Conservation (phyloP, 2,113 vertebrate genomes). For the Myocastor coypus region DNA sequence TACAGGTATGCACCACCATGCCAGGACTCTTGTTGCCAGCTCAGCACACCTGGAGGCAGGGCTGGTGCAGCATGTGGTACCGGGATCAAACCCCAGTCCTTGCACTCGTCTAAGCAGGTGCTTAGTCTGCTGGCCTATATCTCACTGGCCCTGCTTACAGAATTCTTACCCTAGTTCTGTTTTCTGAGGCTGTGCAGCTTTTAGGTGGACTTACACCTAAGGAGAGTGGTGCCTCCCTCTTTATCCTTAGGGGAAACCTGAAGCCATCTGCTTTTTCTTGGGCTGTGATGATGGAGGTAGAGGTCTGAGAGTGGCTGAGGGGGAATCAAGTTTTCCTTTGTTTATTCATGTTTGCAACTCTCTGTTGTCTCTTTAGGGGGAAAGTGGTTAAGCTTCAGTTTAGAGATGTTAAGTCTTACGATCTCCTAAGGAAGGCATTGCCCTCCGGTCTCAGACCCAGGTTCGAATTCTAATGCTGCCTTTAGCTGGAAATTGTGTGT, state of each 20-base stretch:
- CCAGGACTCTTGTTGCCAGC: no score
- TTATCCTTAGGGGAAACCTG: not conserved
- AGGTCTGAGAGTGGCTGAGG: not conserved
- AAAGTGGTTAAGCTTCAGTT: not conserved
- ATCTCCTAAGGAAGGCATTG: not conserved
- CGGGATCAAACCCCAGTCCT: no score
- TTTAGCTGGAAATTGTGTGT: not conserved
- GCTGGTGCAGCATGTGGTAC: no score
- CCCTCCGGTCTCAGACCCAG: not conserved
- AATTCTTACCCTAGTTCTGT: not conserved
- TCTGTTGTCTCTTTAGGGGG: not conserved
- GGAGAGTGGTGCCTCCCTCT: not conserved
- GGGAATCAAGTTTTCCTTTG: not conserved
- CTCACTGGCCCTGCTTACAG: not conserved
- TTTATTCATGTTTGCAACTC: not conserved
- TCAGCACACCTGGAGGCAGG: no score
- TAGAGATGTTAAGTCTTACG: not conserved
- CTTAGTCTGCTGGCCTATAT: no score
- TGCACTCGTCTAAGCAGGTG: no score
- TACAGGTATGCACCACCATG: no score
- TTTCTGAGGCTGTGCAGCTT: not conserved
- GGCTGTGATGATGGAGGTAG: not conserved
- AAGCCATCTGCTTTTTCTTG: not conserved
- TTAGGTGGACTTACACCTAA: not conserved
- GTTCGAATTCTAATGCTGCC: conserved; percentile 6